Evolutionary conservation across 2,888 invertebrate species (phyloP).

Genomic region (Troides helena): DNA sequence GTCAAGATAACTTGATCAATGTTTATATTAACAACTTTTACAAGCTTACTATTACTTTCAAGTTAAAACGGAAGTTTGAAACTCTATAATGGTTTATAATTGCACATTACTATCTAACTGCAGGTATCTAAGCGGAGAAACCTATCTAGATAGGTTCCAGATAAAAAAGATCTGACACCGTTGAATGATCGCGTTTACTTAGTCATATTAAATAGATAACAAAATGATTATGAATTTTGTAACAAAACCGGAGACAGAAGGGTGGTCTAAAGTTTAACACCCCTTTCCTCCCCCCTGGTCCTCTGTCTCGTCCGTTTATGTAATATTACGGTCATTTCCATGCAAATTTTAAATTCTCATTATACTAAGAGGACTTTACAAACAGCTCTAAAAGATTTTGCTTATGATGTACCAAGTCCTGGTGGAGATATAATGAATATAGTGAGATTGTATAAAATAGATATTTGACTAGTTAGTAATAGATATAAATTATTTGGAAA

Average conservation of each 20-base stretch:
- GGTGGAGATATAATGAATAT: slow-evolving; percentile 8
- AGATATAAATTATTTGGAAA: no score
- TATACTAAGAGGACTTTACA: slow-evolving; percentile 33
- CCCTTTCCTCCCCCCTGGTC: neutral
- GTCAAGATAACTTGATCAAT: no score
- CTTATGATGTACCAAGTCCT: slow-evolving; percentile 24
- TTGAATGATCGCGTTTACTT: no score
- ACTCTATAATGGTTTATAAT: no score
- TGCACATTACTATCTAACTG: no score
- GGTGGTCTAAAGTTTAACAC: slow-evolving; percentile 18
- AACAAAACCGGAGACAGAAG: slow-evolving; percentile 13
- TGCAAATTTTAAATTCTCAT: slow-evolving; percentile 30
- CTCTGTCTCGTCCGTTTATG: slow-evolving; percentile 22
- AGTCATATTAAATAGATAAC: neutral
- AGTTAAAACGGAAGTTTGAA: no score
- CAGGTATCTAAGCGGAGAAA: no score
- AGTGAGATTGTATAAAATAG: neutral
- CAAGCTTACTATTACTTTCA: no score
- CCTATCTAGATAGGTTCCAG: no score
- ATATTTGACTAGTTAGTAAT: no score
- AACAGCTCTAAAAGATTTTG: slow-evolving; percentile 31
- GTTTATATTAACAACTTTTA: no score
- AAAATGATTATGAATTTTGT: neutral
- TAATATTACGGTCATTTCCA: slow-evolving; percentile 24
- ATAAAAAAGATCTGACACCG: no score